phyloP scores from a whole-genome alignment of 2,797 vertebrate genomes.

The Microtus californicus region DNA sequence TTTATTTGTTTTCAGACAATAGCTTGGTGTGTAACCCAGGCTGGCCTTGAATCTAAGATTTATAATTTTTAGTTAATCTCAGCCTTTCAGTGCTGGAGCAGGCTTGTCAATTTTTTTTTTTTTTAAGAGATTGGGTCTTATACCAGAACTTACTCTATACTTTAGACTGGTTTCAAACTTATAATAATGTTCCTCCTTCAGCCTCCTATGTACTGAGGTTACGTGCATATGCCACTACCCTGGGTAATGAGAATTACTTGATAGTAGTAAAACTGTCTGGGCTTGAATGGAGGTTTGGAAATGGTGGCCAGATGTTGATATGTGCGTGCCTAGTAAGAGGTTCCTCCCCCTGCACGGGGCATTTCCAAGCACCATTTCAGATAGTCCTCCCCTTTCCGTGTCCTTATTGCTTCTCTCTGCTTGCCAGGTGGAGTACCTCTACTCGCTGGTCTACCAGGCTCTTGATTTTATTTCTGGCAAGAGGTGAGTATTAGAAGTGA shows the following conservation, averaged over 20 bases:
- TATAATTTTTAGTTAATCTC: not conserved
- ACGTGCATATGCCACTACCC: not conserved
- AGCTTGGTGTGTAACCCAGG: not conserved
- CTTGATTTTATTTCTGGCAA: conserved; percentile 94
- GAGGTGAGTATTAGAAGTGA: conserved; percentile 87
- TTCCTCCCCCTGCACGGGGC: not conserved
- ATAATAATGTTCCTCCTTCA: not conserved
- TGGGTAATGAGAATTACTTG: not conserved
- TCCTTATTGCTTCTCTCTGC: not conserved
- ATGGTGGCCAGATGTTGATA: not conserved
- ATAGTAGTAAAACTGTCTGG: not conserved
- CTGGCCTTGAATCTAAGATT: not conserved
- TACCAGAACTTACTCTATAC: not conserved
- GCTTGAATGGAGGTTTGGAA: not conserved
- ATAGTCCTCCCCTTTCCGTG: rapidly evolving
- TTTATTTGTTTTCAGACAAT: not conserved
- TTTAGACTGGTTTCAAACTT: not conserved
- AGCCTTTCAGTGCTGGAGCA: not conserved
- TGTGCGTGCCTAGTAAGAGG: not conserved
- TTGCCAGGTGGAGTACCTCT: conserved; percentile 95
- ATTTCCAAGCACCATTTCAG: rapidly evolving
- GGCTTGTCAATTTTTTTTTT: not conserved
- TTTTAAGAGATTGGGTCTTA: not conserved
- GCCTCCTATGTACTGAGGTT: not conserved
- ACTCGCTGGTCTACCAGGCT: conserved; percentile 94